These are phyloP conservation scores for Cottus gobio DNA, from an alignment of 2,113 vertebrate species.

Conservation along the genomic window DNA sequence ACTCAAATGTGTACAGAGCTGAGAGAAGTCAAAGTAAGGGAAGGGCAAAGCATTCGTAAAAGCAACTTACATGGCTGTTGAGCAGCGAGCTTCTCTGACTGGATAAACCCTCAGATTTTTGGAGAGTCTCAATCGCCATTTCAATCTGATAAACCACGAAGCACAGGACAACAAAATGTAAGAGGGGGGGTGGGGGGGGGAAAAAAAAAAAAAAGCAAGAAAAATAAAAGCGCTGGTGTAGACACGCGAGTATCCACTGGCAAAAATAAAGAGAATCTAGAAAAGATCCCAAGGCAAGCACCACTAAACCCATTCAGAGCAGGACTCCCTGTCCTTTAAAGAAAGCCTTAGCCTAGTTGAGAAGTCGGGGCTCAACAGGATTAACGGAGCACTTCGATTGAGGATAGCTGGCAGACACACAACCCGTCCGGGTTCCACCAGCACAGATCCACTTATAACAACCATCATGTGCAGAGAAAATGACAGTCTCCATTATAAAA, in stretches of 20 bases:
- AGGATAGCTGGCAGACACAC: neutral
- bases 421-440: slow-evolving; percentile 6
- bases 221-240: slow-evolving; percentile 47
- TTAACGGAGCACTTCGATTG: neutral
- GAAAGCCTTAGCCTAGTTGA: neutral
- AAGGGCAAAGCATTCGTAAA: slow-evolving; percentile 55
- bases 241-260: slow-evolving; percentile 49
- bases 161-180: slow-evolving; percentile 83
- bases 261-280: slow-evolving; percentile 49
- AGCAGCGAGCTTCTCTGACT: slow-evolving; percentile 99
- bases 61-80: slow-evolving; percentile 99
- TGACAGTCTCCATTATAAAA: slow-evolving; percentile 6
- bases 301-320: slow-evolving; percentile 88
- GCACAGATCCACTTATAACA: slow-evolving; percentile 11
- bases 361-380: neutral
- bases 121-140: slow-evolving; percentile 99
- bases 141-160: slow-evolving; percentile 95
- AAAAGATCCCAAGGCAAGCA: slow-evolving; percentile 80
- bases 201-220: slow-evolving; percentile 60
- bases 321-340: slow-evolving; percentile 43
- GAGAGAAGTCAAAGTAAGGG: slow-evolving; percentile 39
- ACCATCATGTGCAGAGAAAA: neutral
- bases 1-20: slow-evolving; percentile 30
- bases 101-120: slow-evolving; percentile 99
- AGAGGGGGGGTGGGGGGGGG: slow-evolving; percentile 48